phyloP scores from a whole-genome alignment of 2,113 vertebrate species.

The Loxodonta africana region DNA sequence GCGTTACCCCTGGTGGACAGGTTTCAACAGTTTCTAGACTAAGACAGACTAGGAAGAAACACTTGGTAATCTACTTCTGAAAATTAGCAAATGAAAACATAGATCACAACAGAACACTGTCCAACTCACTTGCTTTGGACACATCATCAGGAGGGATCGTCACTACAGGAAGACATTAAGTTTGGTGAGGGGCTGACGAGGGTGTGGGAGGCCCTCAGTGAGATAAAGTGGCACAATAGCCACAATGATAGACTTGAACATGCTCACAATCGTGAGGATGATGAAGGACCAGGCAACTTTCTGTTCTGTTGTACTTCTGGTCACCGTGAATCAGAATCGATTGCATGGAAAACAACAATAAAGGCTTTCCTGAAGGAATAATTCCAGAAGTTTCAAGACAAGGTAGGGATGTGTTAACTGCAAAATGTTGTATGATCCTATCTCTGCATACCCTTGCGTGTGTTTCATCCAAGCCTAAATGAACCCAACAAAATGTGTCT shows the following conservation, averaged over 20 bases:
- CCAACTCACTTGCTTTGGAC: background rate
- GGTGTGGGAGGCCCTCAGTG: background rate
- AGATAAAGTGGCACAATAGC: background rate
- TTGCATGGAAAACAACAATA: background rate
- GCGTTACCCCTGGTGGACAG: background rate
- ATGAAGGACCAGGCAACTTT: background rate
- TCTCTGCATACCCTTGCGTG: background rate
- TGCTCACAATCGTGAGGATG: background rate
- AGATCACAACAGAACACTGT: background rate
- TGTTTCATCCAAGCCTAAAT: conserved; percentile 23
- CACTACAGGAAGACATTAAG: background rate
- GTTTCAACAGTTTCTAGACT: background rate
- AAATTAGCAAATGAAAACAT: background rate
- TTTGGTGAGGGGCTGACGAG: background rate
- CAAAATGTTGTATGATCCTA: background rate
- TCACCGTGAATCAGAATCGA: background rate
- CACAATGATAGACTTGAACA: background rate
- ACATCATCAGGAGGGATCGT: background rate
- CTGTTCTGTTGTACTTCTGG: background rate
- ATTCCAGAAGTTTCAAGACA: conserved; percentile 41
- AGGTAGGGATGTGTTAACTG: background rate
- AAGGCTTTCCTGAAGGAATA: background rate
- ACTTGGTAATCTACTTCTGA: background rate
- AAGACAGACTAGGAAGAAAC: background rate
- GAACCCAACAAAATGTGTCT: background rate